A percentile compares a stretch with the other conserved stretches of the same genome.
Conservation (phyloP, 2,113 vertebrate species). For the Apaloderma vittatum region DNA sequence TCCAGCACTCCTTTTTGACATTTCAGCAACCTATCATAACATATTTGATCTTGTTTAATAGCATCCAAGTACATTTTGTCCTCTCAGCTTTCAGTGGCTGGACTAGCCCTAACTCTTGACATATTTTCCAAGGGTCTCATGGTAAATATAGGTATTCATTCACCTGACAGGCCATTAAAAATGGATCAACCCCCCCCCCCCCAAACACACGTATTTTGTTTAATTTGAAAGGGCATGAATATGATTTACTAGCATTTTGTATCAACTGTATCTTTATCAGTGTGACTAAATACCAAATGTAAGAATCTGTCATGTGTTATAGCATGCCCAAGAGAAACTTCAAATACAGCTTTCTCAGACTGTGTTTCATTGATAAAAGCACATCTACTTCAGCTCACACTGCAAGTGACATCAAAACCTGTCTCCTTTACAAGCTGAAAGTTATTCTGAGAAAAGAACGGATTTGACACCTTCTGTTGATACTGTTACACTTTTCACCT, state of each 20-base stretch:
- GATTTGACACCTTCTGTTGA: not conserved
- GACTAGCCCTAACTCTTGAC: no score
- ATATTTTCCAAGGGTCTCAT: not conserved
- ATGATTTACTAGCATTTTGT: not conserved
- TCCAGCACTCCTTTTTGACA: not conserved
- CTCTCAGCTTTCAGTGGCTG: no score
- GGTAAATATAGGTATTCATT: not conserved
- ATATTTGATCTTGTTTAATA: rapidly evolving
- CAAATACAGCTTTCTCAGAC: not conserved
- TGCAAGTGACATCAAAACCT: not conserved
- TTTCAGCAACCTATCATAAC: not conserved
- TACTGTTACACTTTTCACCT: rapidly evolving
- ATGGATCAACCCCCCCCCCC: no score
- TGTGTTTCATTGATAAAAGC: not conserved
- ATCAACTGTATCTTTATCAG: not conserved
- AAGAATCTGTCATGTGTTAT: not conserved
- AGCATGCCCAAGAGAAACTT: not conserved
- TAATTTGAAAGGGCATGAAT: not conserved
- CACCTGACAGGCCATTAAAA: not conserved
- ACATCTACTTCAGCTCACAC: not conserved
- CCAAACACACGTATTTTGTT: rapidly evolving
- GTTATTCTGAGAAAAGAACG: not conserved
- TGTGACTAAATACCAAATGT: not conserved
- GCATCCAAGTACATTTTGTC: not conserved
- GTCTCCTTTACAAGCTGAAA: not conserved